A percentile compares a stretch with the other conserved stretches of the same genome.
These are phyloP conservation scores for Girardinichthys multiradiatus DNA, from an alignment of 2,113 vertebrate genomes.

Conservation along the genomic window DNA sequence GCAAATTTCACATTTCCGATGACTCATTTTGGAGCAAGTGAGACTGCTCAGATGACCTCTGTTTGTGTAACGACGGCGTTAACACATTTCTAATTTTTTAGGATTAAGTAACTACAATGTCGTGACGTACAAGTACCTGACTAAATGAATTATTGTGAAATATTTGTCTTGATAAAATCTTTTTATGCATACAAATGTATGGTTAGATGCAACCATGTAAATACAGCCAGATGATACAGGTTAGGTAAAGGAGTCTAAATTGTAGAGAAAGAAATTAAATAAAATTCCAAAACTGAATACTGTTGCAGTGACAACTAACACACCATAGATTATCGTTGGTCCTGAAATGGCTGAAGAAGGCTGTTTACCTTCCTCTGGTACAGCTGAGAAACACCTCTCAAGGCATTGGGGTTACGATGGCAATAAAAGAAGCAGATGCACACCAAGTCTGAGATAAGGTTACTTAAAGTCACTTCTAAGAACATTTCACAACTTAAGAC, in stretches of 20 bases:
- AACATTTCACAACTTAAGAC: neutral
- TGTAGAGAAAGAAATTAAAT: neutral
- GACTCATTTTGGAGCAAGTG: conserved; percentile 19
- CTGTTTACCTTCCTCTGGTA: neutral
- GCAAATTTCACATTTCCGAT: neutral
- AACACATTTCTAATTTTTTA: neutral
- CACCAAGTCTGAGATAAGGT: neutral
- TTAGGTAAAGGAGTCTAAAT: neutral
- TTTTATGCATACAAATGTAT: neutral
- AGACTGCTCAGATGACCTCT: conserved; percentile 17
- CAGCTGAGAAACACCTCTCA: neutral
- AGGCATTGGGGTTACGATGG: neutral
- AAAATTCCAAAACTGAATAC: neutral
- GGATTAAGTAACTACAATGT: conserved; percentile 18
- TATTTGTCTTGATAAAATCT: neutral
- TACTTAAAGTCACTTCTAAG: neutral
- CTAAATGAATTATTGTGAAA: conserved; percentile 1
- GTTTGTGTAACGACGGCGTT: neutral
- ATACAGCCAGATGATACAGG: neutral
- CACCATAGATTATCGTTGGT: neutral
- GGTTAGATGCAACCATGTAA: neutral
- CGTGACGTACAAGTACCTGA: conserved; percentile 22
- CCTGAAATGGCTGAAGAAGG: neutral
- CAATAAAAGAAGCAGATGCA: neutral
- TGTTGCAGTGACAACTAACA: neutral